A percentile compares a stretch with the other conserved stretches of the same genome.
Conservation (phyloP, 2,113 vertebrate species). For the Melanerpes aurifrons region DNA sequence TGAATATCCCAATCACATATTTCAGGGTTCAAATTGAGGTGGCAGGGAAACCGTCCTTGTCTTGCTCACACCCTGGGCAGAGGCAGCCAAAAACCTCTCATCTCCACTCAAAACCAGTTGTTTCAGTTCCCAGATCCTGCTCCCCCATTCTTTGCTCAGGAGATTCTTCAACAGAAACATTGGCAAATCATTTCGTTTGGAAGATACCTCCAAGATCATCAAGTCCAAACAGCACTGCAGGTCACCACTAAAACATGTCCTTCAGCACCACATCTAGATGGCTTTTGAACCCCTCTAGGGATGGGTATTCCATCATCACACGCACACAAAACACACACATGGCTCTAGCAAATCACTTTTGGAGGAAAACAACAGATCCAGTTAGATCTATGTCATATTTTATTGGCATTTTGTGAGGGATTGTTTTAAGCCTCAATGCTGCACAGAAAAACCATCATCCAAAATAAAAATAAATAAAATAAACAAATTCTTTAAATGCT, state of each 20-base stretch:
- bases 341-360: neutral
- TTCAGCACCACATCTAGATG: too few relatives aligned
- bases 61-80: neutral
- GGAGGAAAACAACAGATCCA: neutral
- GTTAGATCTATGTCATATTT: neutral
- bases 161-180: accelerated
- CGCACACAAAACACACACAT: accelerated
- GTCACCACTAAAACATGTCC: too few relatives aligned
- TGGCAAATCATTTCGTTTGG: neutral
- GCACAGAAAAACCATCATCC: neutral
- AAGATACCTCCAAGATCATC: too few relatives aligned
- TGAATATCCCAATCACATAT: neutral
- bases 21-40: accelerated
- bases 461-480: neutral
- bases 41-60: neutral
- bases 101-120: neutral
- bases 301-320: neutral
- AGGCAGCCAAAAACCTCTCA: neutral
- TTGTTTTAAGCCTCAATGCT: neutral
- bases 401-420: neutral
- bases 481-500: neutral
- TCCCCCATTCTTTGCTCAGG: neutral
- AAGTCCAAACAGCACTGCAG: too few relatives aligned
- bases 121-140: neutral
- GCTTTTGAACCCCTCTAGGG: too few relatives aligned